These are phyloP conservation scores for Dascillus cervinus DNA, from an alignment of 2,888 invertebrate genomes.

Conservation along the genomic window DNA sequence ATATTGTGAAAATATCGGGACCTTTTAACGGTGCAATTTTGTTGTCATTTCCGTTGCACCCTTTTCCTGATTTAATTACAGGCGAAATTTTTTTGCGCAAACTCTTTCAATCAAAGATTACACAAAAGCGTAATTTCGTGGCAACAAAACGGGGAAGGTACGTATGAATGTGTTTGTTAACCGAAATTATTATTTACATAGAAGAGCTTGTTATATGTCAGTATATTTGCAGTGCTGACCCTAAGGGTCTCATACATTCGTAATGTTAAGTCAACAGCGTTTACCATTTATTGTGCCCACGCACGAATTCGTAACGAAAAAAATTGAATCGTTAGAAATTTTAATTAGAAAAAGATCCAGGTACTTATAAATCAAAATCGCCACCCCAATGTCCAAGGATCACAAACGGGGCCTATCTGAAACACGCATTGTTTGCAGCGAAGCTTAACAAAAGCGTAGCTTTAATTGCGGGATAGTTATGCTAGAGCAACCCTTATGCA, in stretches of 20 bases:
- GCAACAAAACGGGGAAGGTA: too few species aligned
- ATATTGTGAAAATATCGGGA: too few species aligned
- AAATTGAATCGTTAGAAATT: constrained; percentile 30
- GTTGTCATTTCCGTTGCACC: too few species aligned
- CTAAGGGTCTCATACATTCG: constrained; percentile 38
- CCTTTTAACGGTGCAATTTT: too few species aligned
- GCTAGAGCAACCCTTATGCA: constrained; percentile 24
- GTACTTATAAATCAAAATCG: constrained; percentile 36
- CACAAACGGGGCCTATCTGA: constrained; percentile 30
- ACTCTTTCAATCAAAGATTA: too few species aligned
- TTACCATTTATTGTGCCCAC: constrained; percentile 13
- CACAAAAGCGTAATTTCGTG: too few species aligned
- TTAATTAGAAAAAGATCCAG: constrained; percentile 39
- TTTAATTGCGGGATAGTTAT: constrained; percentile 33
- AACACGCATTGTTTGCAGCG: constrained; percentile 38
- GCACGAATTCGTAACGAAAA: background rate
- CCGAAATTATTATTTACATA: constrained; percentile 45
- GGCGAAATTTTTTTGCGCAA: too few species aligned
- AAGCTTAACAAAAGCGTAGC: constrained; percentile 38
- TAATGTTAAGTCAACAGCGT: constrained; percentile 40
- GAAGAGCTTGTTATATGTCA: constrained; percentile 40
- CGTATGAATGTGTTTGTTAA: constrained; percentile 42
- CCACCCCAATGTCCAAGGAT: constrained; percentile 33
- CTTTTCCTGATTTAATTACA: too few species aligned
- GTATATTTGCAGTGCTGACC: constrained; percentile 40